Base-by-base conservation (phyloP, 2,888 invertebrate species). In the Coremacera marginata region DNA sequence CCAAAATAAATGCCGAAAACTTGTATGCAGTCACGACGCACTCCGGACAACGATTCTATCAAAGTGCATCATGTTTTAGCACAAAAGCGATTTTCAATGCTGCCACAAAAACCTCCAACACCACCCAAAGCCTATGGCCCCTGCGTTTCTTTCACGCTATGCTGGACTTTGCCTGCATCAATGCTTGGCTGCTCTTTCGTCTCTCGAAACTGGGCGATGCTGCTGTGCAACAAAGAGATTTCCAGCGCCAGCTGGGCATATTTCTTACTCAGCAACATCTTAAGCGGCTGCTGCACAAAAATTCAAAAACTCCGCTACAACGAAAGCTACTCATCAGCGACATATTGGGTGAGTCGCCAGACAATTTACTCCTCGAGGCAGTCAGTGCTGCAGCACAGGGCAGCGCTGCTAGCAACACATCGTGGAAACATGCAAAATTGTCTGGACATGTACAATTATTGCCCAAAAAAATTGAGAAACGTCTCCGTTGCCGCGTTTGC, bases 241-340 rank as follows among this genome's bases (percentile, higher is more conserved):
- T 85, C 8, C 84, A 84, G 77, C 82, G 86, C 0, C 85, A 86
- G 27, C 51, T 87, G 63, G 87, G 87, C 0, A 80, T 87, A 0
- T 87, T 84, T 71, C 79, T 87, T 4, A 86, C 85, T 0, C 86
- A 87, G 73, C 86, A 86, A 57, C 84, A 84, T 0, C 62, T 87
- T 3, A 86, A 87, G 70, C 81, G 84, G 0, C 84, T 84, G 2
- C 77, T 87, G 4, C 82, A 85, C 5, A 76, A 57, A 5, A 83
- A 82, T 14, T 81, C 82, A 8, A 81, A 83, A 25, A 79, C 86
- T 8, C 75, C 84, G 2, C 79, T 87, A 0, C 82, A 81, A 4
- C 83, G 83, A 78, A 84, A 84, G 31, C 70, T 87, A 14, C 84
- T 85, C 31, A 85, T 87, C 8, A 84, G 84, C 22, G 87, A 87